Conservation (phyloP, 2,888 invertebrate species). For the Platerodrilus igneus region DNA sequence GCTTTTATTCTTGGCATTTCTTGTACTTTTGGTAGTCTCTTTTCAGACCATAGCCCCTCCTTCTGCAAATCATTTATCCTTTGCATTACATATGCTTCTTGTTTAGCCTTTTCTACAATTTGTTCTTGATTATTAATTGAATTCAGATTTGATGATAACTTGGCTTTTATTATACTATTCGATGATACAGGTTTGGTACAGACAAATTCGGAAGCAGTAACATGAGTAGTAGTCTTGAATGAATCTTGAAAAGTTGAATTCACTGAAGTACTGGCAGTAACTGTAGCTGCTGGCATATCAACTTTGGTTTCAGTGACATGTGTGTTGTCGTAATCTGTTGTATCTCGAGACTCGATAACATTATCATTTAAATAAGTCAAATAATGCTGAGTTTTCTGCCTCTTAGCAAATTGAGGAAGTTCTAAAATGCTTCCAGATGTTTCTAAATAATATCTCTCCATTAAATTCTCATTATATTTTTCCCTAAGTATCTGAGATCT, state of each 20-base stretch:
- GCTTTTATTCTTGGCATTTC: constrained; percentile 87
- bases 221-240: constrained; percentile 1
- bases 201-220: constrained; percentile 13
- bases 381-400: constrained; percentile 71
- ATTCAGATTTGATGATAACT: constrained; percentile 21
- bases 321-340: constrained; percentile 16
- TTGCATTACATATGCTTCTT: constrained; percentile 92
- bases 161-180: constrained; percentile 22
- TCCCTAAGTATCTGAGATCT: constrained; percentile 66
- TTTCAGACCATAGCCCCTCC: constrained; percentile 91
- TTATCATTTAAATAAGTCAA: constrained; percentile 67
- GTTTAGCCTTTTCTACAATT: constrained; percentile 81
- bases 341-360: constrained; percentile 42
- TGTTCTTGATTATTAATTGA: constrained; percentile 59
- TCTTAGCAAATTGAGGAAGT: constrained; percentile 77
- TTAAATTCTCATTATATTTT: constrained; percentile 71
- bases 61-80: constrained; percentile 87
- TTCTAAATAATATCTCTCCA: constrained; percentile 84
- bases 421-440: constrained; percentile 86
- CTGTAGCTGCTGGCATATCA: constrained; percentile 5
- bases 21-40: constrained; percentile 84
- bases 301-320: constrained; percentile 8
- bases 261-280: too few relatives aligned
- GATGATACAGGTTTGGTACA: constrained; percentile 22
- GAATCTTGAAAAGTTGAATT: neutral